Base-by-base conservation (phyloP, 2,113 vertebrate genomes). In the Antennarius striatus region DNA sequence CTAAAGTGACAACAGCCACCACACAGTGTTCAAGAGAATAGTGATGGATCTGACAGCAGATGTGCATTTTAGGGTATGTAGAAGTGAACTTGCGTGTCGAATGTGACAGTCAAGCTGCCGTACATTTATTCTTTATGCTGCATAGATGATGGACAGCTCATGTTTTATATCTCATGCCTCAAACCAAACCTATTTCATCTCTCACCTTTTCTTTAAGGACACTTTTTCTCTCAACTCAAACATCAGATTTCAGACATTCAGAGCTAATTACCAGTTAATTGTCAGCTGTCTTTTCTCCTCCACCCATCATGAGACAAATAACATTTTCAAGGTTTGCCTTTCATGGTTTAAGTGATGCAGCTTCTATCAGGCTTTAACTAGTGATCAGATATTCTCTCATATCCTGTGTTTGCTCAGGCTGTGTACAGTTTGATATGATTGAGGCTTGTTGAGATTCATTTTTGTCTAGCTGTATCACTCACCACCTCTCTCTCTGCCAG, bases 401-500 rank as follows among this genome's bases (percentile, higher is more conserved):
- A 6, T 56, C 3, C 30, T 16, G 6, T 56, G 14, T 11, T 56
- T 17, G 10, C 22, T 4, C 22, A 5, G 22, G 9, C 22, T 55
- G 56, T 71, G 59, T 36, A 36, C 32, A 5, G 4, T 36, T 36
- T 36, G 32, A 36, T 36, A 36, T 36, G 32, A 36, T 5, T 1
- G 32, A 7, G 32, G 4, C 32, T 36, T 36, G 7, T 36, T 36
- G 58, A 69, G 81, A 83, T 79, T 47, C 65, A 9, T 30, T 78
- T 76, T 68, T 63, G 62, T 73, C 65, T 61, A 0, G 2, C 49
- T 46, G 50, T 61, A 58, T 29, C 40, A 39, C 51, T 47, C 3
- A 10, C 43, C 66, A 9, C 74, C 59, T 47, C 5, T 56, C 42
- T 62, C 46, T 36, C 55, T 22, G 54, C 74, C 93, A 98, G 96